Evolutionary conservation across 92 coral and sea anemone species (phyloP).

Genomic region (Blastomussa wellsi): DNA sequence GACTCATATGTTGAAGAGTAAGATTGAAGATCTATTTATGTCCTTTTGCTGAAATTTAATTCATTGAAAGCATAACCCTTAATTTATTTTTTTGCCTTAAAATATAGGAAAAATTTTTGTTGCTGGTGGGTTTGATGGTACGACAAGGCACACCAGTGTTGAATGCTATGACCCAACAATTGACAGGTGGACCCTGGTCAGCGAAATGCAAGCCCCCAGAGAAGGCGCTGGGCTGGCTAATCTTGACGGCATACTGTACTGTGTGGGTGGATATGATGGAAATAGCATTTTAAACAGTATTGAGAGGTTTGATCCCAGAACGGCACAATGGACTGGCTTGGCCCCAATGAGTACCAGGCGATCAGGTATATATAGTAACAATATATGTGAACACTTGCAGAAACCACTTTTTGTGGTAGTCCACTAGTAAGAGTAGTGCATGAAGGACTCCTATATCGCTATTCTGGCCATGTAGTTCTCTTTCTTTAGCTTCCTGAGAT

Average conservation of each 20-base stretch:
- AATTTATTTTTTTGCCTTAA: neutral
- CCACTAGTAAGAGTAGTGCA: no score
- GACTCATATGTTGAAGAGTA: no score
- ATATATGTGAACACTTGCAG: no score
- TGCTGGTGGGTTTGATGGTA: slow-evolving; percentile 97
- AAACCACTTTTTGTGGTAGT: no score
- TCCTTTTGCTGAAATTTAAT: no score
- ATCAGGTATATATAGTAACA: slow-evolving; percentile 66
- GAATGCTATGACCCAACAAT: slow-evolving; percentile 98
- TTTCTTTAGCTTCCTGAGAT: no score
- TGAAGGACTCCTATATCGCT: no score
- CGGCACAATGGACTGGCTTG: slow-evolving; percentile 91
- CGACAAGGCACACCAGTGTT: slow-evolving; percentile 94
- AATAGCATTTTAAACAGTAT: slow-evolving; percentile 83
- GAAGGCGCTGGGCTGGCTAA: slow-evolving; percentile 96
- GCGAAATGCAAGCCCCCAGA: slow-evolving; percentile 83
- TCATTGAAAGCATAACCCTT: no score
- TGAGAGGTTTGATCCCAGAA: slow-evolving; percentile 88
- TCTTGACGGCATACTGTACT: slow-evolving; percentile 89
- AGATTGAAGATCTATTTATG: no score
- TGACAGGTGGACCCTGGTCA: slow-evolving; percentile 89
- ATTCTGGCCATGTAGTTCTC: no score
- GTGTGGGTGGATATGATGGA: slow-evolving; percentile 98
- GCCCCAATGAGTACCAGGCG: slow-evolving; percentile 92
- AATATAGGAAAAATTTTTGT: slow-evolving; percentile 90